These are phyloP conservation scores for Heliornis fulica DNA, from an alignment of 2,113 vertebrate species.

Conservation along the genomic window DNA sequence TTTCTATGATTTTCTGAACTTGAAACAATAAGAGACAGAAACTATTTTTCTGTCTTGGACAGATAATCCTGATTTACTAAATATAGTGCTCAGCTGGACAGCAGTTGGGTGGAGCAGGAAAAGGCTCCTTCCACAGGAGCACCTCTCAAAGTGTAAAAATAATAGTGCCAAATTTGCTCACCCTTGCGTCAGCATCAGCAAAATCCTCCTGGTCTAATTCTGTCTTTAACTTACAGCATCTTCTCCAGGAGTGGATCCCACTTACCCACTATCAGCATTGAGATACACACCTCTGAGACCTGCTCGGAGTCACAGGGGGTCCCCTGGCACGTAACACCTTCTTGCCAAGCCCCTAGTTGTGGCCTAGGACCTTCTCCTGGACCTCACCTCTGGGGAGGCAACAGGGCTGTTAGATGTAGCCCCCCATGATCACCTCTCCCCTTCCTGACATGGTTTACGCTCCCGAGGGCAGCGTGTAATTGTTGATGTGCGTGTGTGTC, in stretches of 20 bases:
- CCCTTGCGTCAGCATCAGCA: neutral
- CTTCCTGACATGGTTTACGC: neutral
- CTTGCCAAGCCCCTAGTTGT: neutral
- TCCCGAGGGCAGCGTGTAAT: neutral
- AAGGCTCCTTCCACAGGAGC: slow-evolving; percentile 18
- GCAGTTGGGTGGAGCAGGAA: slow-evolving; percentile 61
- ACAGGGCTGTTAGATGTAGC: rapidly evolving
- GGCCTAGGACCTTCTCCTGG: neutral
- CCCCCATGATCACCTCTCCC: rapidly evolving
- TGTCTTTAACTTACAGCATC: neutral
- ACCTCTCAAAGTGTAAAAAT: slow-evolving; percentile 6
- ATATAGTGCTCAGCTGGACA: slow-evolving; percentile 46
- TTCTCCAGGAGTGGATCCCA: neutral
- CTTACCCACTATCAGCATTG: neutral
- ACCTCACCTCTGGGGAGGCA: neutral
- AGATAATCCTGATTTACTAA: slow-evolving; percentile 40
- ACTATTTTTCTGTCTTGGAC: slow-evolving; percentile 32
- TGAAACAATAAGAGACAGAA: slow-evolving; percentile 37
- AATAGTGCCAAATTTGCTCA: neutral
- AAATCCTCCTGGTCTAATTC: neutral
- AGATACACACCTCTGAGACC: neutral
- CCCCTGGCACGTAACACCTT: neutral
- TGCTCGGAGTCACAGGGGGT: neutral
- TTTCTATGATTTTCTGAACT: neutral
- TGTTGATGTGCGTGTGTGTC: neutral